Evolutionary conservation across 1,140 invertebrate species (phyloP).

Genomic region (Helicoverpa zea): DNA sequence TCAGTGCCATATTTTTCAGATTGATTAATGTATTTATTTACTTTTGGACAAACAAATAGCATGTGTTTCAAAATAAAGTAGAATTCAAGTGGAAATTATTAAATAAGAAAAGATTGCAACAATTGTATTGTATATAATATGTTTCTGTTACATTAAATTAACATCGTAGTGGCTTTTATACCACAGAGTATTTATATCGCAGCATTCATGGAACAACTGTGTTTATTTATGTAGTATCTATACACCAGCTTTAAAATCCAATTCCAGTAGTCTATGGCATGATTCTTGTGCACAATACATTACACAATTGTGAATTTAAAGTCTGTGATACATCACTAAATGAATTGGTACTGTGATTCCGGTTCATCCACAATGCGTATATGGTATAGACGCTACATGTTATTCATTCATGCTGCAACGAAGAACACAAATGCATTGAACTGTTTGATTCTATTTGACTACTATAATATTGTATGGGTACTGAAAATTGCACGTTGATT

Average conservation of each 20-base stretch:
- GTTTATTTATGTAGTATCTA: constrained; percentile 21
- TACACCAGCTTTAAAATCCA: not conserved
- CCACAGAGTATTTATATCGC: not conserved
- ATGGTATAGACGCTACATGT: constrained; percentile 30
- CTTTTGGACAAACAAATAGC: no score
- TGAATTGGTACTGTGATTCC: constrained; percentile 41
- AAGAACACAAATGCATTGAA: constrained; percentile 14
- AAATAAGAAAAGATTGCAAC: no score
- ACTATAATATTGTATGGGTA: not conserved
- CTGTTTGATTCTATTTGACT: not conserved
- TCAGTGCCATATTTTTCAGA: not conserved
- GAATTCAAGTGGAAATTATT: no score
- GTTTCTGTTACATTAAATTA: not conserved
- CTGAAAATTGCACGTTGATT: not conserved
- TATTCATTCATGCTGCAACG: constrained; percentile 7
- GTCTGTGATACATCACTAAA: constrained; percentile 34
- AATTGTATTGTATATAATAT: no score
- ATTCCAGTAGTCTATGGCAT: constrained; percentile 11
- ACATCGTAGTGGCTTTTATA: not conserved
- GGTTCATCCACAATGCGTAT: constrained; percentile 30
- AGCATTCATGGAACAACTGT: not conserved
- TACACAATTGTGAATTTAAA: constrained; percentile 36
- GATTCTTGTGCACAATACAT: constrained; percentile 37
- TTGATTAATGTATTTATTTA: not conserved
- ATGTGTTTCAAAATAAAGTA: no score